Percentiles rank a stretch among this genome's conserved stretches.
Evolutionary conservation across 2,113 vertebrate genomes (phyloP).

Genomic region (Tiliqua scincoides): DNA sequence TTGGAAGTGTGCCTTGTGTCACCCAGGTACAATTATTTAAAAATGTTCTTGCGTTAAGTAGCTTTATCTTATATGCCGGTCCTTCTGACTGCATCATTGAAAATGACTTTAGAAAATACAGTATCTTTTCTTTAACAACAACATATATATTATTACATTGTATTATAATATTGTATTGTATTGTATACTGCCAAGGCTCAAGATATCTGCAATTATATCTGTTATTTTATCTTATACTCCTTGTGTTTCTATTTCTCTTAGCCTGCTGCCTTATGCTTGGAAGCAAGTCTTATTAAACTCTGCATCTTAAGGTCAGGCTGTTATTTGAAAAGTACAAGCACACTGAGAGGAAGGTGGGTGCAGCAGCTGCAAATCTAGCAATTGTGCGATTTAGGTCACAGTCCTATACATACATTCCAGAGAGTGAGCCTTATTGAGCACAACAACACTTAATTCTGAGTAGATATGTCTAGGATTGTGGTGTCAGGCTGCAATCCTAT

Average conservation of each 20-base stretch:
- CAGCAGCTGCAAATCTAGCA: too few relatives aligned
- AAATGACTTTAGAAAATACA: slow-evolving; percentile 29
- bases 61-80: not conserved
- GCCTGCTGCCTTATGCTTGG: not conserved
- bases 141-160: not conserved
- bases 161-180: too few relatives aligned
- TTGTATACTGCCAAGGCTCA: not conserved
- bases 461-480: not conserved
- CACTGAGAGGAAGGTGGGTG: too few relatives aligned
- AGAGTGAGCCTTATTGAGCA: not conserved
- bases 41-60: not conserved
- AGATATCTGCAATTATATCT: not conserved
- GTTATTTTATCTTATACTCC: not conserved
- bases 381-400: not conserved
- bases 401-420: not conserved
- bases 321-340: too few relatives aligned
- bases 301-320: too few relatives aligned
- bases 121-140: not conserved
- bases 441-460: not conserved
- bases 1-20: accelerated
- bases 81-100: not conserved
- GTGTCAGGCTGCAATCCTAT: not conserved
- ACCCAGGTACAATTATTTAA: not conserved
- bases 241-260: not conserved
- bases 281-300: too few relatives aligned